Evolutionary conservation across 2,797 vertebrate species (phyloP).

Genomic region (Urosaurus nigricauda): DNA sequence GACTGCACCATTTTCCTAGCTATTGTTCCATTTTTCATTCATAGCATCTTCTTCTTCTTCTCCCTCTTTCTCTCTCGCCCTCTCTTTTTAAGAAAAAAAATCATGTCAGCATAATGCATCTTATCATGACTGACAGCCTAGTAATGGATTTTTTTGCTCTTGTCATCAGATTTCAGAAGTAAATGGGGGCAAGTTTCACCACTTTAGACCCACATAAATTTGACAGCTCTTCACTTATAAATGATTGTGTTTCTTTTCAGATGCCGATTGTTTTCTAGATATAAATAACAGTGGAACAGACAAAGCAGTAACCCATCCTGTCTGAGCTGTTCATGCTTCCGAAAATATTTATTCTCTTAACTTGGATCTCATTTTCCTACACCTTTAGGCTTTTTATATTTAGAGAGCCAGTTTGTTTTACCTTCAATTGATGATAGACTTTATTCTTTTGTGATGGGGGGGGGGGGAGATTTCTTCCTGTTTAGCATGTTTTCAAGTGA

Average conservation of each 20-base stretch:
- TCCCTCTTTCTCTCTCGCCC: not conserved
- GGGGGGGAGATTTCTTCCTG: not conserved
- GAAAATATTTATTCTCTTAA: conserved; percentile 60
- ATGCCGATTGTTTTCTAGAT: conserved; percentile 57
- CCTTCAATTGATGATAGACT: not conserved
- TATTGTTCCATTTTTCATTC: conserved; percentile 60
- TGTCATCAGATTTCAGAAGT: conserved; percentile 65
- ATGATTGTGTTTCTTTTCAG: conserved; percentile 61
- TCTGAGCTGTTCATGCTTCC: conserved; percentile 45
- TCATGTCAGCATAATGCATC: conserved; percentile 57
- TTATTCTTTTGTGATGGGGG: conserved; percentile 27
- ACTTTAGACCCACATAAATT: conserved; percentile 62
- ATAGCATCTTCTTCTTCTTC: conserved; percentile 36
- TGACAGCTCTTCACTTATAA: conserved; percentile 66
- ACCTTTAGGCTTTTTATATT: conserved; percentile 16
- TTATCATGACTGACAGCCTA: conserved; percentile 69
- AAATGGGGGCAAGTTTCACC: conserved; percentile 55
- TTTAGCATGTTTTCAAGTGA: not conserved
- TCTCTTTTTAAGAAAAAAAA: conserved; percentile 30
- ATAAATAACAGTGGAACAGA: conserved; percentile 61
- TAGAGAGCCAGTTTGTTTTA: not conserved
- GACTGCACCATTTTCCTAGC: conserved; percentile 58
- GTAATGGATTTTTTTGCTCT: conserved; percentile 68
- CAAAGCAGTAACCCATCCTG: conserved; percentile 58
- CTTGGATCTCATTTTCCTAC: conserved; percentile 32